A percentile compares a stretch with the other conserved stretches of the same genome.
Conservation (phyloP, 1,140 invertebrate genomes). For the Nilaparvata lugens region DNA sequence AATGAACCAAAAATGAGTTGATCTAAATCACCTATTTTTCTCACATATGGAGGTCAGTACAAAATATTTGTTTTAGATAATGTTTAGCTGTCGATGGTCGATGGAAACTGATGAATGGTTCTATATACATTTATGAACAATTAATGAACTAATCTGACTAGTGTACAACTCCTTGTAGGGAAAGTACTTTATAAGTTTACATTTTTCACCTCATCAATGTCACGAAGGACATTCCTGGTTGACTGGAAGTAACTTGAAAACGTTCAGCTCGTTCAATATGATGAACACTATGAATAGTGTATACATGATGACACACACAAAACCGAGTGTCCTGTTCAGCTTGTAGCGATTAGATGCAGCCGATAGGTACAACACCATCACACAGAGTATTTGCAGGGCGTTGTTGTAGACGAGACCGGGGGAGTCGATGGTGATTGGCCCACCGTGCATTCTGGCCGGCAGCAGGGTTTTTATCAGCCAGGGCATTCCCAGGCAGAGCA, state of each 20-base stretch:
- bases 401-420: constrained; percentile 26
- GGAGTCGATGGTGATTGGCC: constrained; percentile 25
- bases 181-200: too few species aligned
- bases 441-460: constrained; percentile 31
- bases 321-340: constrained; percentile 24
- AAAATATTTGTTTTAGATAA: too few species aligned
- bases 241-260: constrained; percentile 8
- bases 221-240: too few species aligned
- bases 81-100: too few species aligned
- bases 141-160: too few species aligned
- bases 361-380: constrained; percentile 22
- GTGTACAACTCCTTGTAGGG: too few species aligned
- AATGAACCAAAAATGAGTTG: too few species aligned
- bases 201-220: too few species aligned
- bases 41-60: too few species aligned
- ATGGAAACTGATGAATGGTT: too few species aligned
- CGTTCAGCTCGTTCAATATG: constrained; percentile 22
- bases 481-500: constrained; percentile 74
- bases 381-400: constrained; percentile 25
- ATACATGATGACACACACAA: constrained; percentile 25
- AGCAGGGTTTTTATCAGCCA: constrained; percentile 69
- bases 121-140: too few species aligned
- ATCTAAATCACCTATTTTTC: too few species aligned
- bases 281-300: constrained; percentile 26
- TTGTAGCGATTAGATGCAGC: constrained; percentile 21